Evolutionary conservation across 2,797 vertebrate species (phyloP).

Genomic region (Sparidentex hasta): DNA sequence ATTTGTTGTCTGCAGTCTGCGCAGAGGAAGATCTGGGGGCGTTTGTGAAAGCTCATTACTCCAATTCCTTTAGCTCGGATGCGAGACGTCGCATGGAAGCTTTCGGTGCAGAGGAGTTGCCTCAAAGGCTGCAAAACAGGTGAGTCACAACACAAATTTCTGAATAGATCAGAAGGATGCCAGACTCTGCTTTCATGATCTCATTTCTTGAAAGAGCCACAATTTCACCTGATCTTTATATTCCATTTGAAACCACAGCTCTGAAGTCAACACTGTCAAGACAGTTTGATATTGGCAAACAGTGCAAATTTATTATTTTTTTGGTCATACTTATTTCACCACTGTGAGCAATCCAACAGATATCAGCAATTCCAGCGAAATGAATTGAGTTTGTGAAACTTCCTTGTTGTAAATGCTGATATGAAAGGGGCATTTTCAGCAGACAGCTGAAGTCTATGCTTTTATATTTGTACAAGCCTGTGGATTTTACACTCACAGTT

Average conservation of each 20-base stretch:
- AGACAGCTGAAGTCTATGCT: background rate
- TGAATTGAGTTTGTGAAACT: background rate
- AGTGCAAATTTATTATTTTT: background rate
- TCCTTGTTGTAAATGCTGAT: background rate
- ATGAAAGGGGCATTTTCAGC: too few relatives aligned
- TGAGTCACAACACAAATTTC: constrained; percentile 51
- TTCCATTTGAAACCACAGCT: background rate
- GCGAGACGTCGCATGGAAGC: accelerated
- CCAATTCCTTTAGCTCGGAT: background rate
- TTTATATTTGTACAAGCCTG: background rate
- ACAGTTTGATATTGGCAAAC: background rate
- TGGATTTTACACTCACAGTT: background rate
- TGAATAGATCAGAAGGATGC: background rate
- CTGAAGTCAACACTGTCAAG: background rate
- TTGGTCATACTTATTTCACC: too few relatives aligned
- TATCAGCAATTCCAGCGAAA: background rate
- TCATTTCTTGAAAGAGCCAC: constrained; percentile 1
- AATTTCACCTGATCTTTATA: too few relatives aligned
- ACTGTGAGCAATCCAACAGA: too few relatives aligned
- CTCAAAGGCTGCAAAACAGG: constrained; percentile 59
- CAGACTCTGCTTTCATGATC: background rate
- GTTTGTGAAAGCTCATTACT: constrained; percentile 50
- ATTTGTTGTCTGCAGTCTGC: constrained; percentile 4
- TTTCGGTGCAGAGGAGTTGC: constrained; percentile 38
- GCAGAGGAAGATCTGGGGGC: constrained; percentile 47